Base-by-base conservation (phyloP, 1,140 invertebrate genomes). In the Ectropis grisescens region DNA sequence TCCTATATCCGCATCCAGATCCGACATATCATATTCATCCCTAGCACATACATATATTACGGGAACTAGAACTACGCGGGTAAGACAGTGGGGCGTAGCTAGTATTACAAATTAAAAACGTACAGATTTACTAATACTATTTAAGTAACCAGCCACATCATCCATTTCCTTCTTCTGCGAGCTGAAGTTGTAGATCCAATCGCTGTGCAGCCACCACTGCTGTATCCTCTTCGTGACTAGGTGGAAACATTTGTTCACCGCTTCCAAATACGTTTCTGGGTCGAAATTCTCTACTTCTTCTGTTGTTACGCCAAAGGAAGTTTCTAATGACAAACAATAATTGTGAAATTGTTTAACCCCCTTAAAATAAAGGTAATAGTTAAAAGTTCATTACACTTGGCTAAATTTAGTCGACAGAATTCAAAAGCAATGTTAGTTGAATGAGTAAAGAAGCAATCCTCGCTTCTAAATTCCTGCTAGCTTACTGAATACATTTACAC, bases 41-140 rank as follows among this genome's bases (percentile, higher is more conserved):
- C n/a, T n/a, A n/a, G n/a, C n/a, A n/a, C n/a, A n/a, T n/a, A n/a
- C n/a, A n/a, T n/a, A n/a, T n/a, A n/a, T n/a, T n/a, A n/a, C n/a
- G n/a, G n/a, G n/a, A n/a, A n/a, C n/a, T n/a, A n/a, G n/a, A n/a
- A n/a, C n/a, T n/a, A n/a, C n/a, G n/a, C n/a, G n/a, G n/a, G n/a
- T n/a, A n/a, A n/a, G n/a, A n/a, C n/a, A n/a, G n/a, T n/a, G n/a
- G n/a, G n/a, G n/a, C n/a, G n/a, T n/a, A n/a, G n/a, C 13, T 29
- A 15, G 14, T 11, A 32, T 10, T 19, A 32, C 1, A 32, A 32
- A 32, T 19, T 13, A 32, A 7, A n/a, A 10, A 30, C 27, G 13
- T 2, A 58, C 55, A 31, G 12, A 30, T 13, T 41, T 46, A 19
- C 39, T 47, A 24, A 48, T 43, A 22, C 43, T 30, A 11, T 41